A percentile compares a stretch with the other conserved stretches of the same genome.
These are phyloP conservation scores for Acronicta psi DNA, from an alignment of 2,888 invertebrate genomes.

Conservation along the genomic window DNA sequence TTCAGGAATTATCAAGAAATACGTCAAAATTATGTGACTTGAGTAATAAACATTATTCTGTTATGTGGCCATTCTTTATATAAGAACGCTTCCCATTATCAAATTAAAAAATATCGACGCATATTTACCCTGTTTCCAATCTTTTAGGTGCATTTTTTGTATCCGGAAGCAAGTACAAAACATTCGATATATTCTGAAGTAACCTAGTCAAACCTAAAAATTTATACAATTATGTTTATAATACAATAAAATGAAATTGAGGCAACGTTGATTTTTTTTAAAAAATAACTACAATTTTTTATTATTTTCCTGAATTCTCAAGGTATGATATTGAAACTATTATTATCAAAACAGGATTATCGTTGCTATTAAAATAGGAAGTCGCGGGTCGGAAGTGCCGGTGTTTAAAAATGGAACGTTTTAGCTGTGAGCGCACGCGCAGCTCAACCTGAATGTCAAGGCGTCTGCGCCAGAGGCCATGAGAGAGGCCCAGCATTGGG, in stretches of 20 bases:
- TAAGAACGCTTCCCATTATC: too few species aligned
- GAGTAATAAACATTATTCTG: too few species aligned
- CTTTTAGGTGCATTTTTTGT: slow-evolving; percentile 20
- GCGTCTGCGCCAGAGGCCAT: slow-evolving; percentile 69
- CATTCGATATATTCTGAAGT: neutral
- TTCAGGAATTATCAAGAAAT: neutral
- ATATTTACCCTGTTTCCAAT: slow-evolving; percentile 15
- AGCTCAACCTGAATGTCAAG: slow-evolving; percentile 84
- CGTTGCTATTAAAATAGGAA: slow-evolving; percentile 73
- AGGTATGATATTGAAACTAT: neutral
- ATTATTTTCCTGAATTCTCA: too few species aligned
- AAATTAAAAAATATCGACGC: too few species aligned
- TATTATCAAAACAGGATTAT: slow-evolving; percentile 19
- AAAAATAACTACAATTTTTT: too few species aligned
- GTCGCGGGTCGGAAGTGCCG: slow-evolving; percentile 82
- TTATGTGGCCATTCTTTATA: too few species aligned
- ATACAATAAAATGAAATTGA: too few species aligned
- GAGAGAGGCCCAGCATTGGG: slow-evolving; percentile 62
- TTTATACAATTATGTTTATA: too few species aligned
- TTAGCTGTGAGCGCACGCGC: slow-evolving; percentile 76
- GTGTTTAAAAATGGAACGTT: slow-evolving; percentile 82
- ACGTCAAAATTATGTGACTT: too few species aligned
- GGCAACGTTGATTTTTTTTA: too few species aligned
- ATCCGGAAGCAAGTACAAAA: slow-evolving; percentile 24
- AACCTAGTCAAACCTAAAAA: neutral